Evolutionary conservation across 2,888 invertebrate species (phyloP), one percentile per base, ranked within the genome.

Genomic region (Volucella bombylans): DNA sequence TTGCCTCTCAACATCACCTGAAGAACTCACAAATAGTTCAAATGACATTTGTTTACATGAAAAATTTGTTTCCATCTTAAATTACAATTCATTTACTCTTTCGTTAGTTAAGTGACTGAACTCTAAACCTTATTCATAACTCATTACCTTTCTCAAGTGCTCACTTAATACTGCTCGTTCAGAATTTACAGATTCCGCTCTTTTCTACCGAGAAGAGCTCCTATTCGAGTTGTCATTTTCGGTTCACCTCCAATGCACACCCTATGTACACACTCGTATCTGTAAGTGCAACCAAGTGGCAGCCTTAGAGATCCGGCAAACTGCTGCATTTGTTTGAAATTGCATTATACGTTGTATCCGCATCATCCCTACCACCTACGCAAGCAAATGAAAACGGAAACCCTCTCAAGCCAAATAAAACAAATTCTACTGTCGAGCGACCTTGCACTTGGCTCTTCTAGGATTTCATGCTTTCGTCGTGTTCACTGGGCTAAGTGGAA

Each of bases 361-460:
- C 1, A 31, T 6, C 31, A 31, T 6, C 31, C 31, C 4, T 31
- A 6, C 72, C 31, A 41, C 57, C 74, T 31, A 49, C 50, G 57
- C 50, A 49, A 74, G 57, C 41, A 39, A 23, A 45, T n/a, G 39
- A 23, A 49, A 61, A 52, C 4, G 38, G 14, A 12, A 55, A 62
- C 31, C 47, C 47, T 15, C 50, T 9, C 50, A 6, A 31, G 45
- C 57, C 38, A 49, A 69, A 65, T 72, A 73, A 79, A 67, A 64
- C 49, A 73, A 78, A 59, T 78, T 68, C 59, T 65, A 43, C 43
- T 18, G 12, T 23, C 38, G 15, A 61, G 3, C 79, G 79, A 79
- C 82, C 82, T 82, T 82, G 73, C 79, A 79, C 79, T 82, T 82
- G 31, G 73, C 52, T 73, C 73, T 74, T 79, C 82, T 82, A 82